Base-by-base conservation (phyloP, 64 coral and sea anemone species). In the Montipora sp. region DNA sequence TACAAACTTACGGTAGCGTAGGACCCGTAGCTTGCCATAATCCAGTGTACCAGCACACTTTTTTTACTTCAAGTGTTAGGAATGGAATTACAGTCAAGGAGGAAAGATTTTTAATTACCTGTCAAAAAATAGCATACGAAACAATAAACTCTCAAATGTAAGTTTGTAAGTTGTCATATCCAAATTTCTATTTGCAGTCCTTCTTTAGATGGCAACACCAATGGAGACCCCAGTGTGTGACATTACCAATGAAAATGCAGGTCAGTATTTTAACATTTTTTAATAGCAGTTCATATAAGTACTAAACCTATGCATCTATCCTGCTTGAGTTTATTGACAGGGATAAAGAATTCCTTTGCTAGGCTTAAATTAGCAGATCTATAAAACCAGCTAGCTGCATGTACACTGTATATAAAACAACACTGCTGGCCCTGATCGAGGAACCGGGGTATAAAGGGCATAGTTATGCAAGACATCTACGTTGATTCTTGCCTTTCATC, bases 181-280 rank as follows among this genome's bases (percentile, higher is more conserved):
- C 77, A 80, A 16, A 51, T 80, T 80, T 80, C 77, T 80, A 48
- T 80, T 80, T 8, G 49, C 77, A 80, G 77, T 2, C 53, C 55
- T 80, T 80, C 77, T 48, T 3, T 80, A 80, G 77, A 51, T 80
- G 77, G 19, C 55, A 48, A 80, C 77, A 80, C 48, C n/a, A 48
- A 21, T 80, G 77, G 48, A 80, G 53, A 80, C 77, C 77, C 77
- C 16, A 48, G 55, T 53, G 20, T 79, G 53, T 80, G 55, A 7
- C 77, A 80, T 80, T 80, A 48, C 77, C 77, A 55, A 80, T 48
- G 19, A 80, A 80, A 80, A 80, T 48, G 77, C 77, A 55, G 50
- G 77, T 80, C 53, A 22, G n/a, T 80, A 55, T 80, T 36, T 16
- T 55, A 80, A 16, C 14, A 20, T 22, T 3, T 55, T 57, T 48